phyloP scores from a whole-genome alignment of 2,113 vertebrate species.

The Cranoglanis bouderius region DNA sequence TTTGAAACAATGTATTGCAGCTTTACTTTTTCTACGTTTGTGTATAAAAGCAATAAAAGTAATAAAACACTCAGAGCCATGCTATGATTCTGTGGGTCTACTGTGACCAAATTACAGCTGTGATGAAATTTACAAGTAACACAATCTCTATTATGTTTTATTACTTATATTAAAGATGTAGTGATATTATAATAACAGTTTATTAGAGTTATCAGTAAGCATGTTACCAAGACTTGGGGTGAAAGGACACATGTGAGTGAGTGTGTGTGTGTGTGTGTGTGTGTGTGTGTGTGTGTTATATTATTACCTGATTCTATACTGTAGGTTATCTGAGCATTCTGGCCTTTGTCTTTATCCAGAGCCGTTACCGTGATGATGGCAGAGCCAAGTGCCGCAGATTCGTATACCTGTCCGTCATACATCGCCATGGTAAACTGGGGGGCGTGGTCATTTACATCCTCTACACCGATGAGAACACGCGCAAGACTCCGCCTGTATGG shows the following conservation, averaged over 20 bases:
- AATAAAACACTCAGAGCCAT: background rate
- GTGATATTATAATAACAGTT: background rate
- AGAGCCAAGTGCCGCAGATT: slow-evolving; percentile 94
- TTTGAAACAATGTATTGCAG: background rate
- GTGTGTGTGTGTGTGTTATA: background rate
- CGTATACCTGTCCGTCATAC: slow-evolving; percentile 90
- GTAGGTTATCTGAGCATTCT: slow-evolving; percentile 90
- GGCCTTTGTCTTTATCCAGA: slow-evolving; percentile 94
- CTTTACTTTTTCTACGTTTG: background rate
- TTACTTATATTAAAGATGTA: background rate
- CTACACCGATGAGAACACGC: slow-evolving; percentile 88
- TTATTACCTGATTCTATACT: slow-evolving; percentile 89
- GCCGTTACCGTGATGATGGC: slow-evolving; percentile 92
- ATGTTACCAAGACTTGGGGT: background rate
- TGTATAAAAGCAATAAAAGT: background rate
- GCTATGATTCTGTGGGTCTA: background rate
- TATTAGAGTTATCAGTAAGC: background rate
- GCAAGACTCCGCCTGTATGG: slow-evolving; percentile 91
- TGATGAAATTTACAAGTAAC: too few relatives aligned
- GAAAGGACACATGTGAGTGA: background rate
- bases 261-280: background rate
- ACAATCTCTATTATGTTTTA: background rate
- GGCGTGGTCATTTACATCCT: slow-evolving; percentile 93
- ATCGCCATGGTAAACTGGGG: slow-evolving; percentile 89
- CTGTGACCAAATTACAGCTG: too few relatives aligned